Conservation (phyloP, 1,140 invertebrate genomes). For the Melanaphis sacchari region DNA sequence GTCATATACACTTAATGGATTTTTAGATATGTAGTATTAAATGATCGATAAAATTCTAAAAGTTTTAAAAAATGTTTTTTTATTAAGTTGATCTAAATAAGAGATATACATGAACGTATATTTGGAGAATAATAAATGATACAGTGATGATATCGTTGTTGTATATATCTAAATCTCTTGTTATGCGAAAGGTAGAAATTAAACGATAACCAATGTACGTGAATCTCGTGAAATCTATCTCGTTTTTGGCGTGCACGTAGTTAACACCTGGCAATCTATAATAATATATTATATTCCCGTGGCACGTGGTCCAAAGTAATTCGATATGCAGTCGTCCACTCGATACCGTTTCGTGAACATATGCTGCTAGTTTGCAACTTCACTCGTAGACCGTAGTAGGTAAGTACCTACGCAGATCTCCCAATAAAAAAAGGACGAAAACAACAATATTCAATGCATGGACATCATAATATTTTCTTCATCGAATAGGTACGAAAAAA, state of each 20-base stretch:
- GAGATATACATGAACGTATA: neutral
- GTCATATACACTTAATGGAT: neutral
- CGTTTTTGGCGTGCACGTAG: neutral
- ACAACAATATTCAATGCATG: neutral
- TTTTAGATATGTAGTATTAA: neutral
- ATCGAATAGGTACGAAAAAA: neutral
- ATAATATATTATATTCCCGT: neutral
- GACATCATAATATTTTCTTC: neutral
- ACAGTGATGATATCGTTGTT: neutral
- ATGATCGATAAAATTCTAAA: neutral
- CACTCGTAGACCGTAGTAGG: too few relatives aligned
- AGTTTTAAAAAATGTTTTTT: neutral
- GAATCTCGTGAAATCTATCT: conserved; percentile 23
- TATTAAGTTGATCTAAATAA: neutral
- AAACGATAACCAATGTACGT: neutral
- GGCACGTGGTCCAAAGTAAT: conserved; percentile 47
- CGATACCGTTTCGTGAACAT: conserved; percentile 41
- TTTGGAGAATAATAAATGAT: neutral
- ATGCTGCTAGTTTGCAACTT: conserved; percentile 37
- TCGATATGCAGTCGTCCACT: conserved; percentile 36
- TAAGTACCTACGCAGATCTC: neutral
- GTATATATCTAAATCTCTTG: neutral
- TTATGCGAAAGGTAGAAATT: conserved; percentile 3
- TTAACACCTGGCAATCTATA: conserved; percentile 41
- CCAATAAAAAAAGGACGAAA: conserved; percentile 41